A percentile compares a stretch with the other conserved stretches of the same genome.
phyloP scores from a whole-genome alignment of 2,113 vertebrate genomes.

The Eira barbara region DNA sequence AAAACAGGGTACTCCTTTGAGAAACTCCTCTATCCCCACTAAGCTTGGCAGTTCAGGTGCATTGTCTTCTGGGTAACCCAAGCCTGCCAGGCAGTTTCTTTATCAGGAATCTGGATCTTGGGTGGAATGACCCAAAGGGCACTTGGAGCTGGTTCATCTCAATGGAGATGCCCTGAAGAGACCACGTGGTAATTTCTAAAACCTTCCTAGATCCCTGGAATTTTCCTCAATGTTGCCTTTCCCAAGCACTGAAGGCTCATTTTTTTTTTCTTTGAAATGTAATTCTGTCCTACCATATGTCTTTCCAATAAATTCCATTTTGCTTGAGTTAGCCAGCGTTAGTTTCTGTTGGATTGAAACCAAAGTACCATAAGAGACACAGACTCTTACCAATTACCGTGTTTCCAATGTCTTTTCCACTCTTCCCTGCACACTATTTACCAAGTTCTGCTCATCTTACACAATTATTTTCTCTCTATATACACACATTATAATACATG shows the following conservation, averaged over 20 bases:
- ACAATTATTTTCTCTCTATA: background rate
- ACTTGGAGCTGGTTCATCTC: background rate
- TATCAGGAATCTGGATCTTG: background rate
- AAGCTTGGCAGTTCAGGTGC: background rate
- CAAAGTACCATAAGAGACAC: background rate
- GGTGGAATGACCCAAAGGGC: background rate
- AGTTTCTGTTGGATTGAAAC: background rate
- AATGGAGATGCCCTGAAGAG: background rate
- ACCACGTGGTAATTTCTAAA: background rate
- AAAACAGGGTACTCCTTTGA: background rate
- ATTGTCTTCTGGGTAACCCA: background rate
- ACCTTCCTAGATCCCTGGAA: background rate
- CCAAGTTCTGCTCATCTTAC: background rate
- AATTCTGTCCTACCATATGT: background rate
- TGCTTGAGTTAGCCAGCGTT: background rate
- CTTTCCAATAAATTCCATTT: slow-evolving; percentile 14
- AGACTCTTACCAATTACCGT: background rate
- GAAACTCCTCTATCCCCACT: background rate
- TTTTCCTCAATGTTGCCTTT: background rate
- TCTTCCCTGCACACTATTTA: background rate
- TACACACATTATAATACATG: background rate
- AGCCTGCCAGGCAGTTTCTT: background rate
- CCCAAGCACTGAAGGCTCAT: background rate
- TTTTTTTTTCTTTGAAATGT: background rate
- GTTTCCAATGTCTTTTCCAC: background rate